These are phyloP conservation scores for Pyrocephalus nanus DNA, from an alignment of 2,797 vertebrate species.

Conservation along the genomic window DNA sequence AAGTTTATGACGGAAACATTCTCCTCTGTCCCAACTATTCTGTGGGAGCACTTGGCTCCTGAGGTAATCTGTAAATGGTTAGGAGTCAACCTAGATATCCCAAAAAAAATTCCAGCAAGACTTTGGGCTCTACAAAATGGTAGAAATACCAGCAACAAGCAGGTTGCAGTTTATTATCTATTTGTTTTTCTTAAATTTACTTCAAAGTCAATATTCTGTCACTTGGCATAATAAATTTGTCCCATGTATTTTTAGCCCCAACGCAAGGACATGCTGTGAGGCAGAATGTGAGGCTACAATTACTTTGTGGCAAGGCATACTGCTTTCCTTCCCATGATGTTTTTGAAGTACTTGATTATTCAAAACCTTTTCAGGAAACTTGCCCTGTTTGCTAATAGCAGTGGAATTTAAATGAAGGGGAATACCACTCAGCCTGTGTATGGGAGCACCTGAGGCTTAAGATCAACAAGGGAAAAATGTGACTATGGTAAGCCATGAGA, in stretches of 20 bases:
- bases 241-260: not conserved
- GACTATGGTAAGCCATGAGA: not conserved
- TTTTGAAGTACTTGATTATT: constrained; percentile 11
- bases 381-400: not conserved
- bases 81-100: not conserved
- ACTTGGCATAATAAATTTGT: not conserved
- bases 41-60: not conserved
- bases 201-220: not conserved
- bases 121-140: not conserved
- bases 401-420: not conserved
- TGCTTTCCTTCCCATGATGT: not conserved
- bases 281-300: not conserved
- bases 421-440: not conserved
- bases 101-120: not conserved
- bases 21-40: not conserved
- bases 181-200: not conserved
- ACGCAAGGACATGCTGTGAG: not conserved
- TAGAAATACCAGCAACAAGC: not conserved
- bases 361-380: not conserved
- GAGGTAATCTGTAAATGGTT: not conserved
- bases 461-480: not conserved
- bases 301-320: not conserved
- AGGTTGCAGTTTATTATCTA: not conserved
- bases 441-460: not conserved
- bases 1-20: not conserved